phyloP scores from a whole-genome alignment of 2,113 vertebrate genomes.

The Eudyptes chrysolophus region DNA sequence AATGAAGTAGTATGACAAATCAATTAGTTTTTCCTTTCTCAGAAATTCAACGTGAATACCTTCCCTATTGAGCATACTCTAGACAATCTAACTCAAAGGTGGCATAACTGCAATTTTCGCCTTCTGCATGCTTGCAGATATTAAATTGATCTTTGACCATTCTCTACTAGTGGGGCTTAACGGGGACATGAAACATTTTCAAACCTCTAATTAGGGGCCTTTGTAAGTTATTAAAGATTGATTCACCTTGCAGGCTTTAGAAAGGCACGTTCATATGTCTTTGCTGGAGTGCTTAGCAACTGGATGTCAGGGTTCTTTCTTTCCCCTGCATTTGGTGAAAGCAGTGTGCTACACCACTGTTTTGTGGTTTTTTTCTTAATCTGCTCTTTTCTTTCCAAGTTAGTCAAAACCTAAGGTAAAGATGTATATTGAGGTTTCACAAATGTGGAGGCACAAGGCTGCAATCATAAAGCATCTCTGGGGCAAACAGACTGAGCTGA shows the following conservation, averaged over 20 bases:
- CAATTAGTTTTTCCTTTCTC: neutral
- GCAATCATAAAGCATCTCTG: neutral
- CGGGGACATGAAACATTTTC: neutral
- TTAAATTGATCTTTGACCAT: neutral
- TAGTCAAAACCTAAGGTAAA: neutral
- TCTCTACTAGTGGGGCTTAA: neutral
- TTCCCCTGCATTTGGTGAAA: neutral
- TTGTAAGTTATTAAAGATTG: neutral
- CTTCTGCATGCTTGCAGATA: neutral
- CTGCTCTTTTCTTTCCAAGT: neutral
- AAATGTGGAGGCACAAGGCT: neutral
- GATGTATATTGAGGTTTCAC: fast-evolving
- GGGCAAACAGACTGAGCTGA: neutral
- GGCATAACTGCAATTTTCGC: neutral
- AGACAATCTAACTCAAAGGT: neutral
- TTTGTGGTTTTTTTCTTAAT: fast-evolving
- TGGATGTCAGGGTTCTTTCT: neutral
- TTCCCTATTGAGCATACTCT: neutral
- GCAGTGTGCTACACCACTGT: fast-evolving
- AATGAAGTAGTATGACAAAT: neutral
- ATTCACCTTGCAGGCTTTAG: neutral
- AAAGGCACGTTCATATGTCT: neutral
- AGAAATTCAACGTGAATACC: neutral
- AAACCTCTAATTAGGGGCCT: neutral
- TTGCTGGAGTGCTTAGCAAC: neutral